Base-by-base conservation (phyloP, 2,797 vertebrate species). In the Falco cherrug region DNA sequence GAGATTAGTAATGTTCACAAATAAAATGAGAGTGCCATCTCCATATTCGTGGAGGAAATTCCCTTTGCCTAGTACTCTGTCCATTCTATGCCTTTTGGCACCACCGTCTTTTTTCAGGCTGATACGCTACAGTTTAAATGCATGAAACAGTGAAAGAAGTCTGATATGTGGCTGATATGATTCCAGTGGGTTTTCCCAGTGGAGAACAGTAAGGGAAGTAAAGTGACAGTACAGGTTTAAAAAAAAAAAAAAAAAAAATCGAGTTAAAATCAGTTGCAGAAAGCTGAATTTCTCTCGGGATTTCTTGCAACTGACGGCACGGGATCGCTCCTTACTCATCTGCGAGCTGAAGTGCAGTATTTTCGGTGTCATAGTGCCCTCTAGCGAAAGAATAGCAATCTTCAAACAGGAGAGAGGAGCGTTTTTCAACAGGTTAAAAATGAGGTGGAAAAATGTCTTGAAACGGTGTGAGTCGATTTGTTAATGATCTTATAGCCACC, bases 351-450 rank as follows among this genome's bases (percentile, higher is more conserved):
- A 90, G 43, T n/a, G 39, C 19, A 29, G 39, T 35, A 97, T 98
- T 97, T 96, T 97, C 97, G 97, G 94, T 97, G 96, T 96, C 96
- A 95, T 56, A 89, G 64, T 96, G 97, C 97, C 97, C 97, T 97
- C 98, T 98, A 95, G 91, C 45, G 98, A 87, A 84, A 37, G 16
- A 65, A 71, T 82, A 92, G 56, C 16, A 70, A 45, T 69, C 77
- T 79, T 73, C 74, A 50, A 76, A 65, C 16, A 11, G 29, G 19
- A 57, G 9, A 60, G 11, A 9, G 9, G 33, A 83, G 25, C 16
- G 25, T 56, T 74, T 65, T 90, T 59, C 82, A 83, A 20, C 3
- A 10, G 15, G 17, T 74, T 33, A 50, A 84, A 88, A 94, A 48
- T 12, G 24, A 81, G 29, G 37, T 10, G 22, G 25, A 74, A 90